Base-by-base conservation (phyloP, 2,888 invertebrate species). In the Embidobia sp. region DNA sequence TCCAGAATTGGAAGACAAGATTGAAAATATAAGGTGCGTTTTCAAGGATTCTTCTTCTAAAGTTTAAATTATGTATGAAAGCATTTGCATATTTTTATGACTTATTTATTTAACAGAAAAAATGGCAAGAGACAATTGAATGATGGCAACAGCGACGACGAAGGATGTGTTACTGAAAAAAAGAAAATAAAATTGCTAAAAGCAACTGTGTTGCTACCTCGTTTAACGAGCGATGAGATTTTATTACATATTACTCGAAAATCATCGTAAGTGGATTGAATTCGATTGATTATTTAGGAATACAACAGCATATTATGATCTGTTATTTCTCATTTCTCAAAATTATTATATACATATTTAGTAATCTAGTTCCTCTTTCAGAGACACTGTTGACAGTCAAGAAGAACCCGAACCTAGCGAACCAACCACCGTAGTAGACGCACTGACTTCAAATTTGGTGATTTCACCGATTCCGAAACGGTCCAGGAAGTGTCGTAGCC, bases 1-100 rank as follows among this genome's bases (percentile, higher is more conserved):
- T 82, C 88, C 89, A 1, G 77, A 85, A 6, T 77, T 89, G 46
- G 87, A 88, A 22, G 81, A 81, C 16, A 86, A 88, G 59, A 79
- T 76, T 16, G 70, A 76, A 10, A 37, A 29, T 11, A 76, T 76
- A 11, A 40, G 51, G 76, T 76, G 35, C 3, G 31, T n/a, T n/a
- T n/a, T n/a, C n/a, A n/a, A n/a, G n/a, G n/a, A n/a, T n/a, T n/a
- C n/a, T n/a, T n/a, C n/a, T n/a, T n/a, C n/a, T n/a, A n/a, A 33
- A 27, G 1, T 31, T 42, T 4, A 4, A 18, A n/a, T n/a, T n/a
- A n/a, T n/a, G n/a, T n/a, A n/a, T n/a, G n/a, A n/a, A n/a, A n/a
- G n/a, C n/a, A n/a, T n/a, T n/a, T n/a, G n/a, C n/a, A n/a, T n/a
- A n/a, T n/a, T n/a, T n/a, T n/a, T n/a, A n/a, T n/a, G n/a, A n/a